Percentiles rank a stretch among this genome's conserved stretches.
Evolutionary conservation across 2,797 vertebrate genomes (phyloP).

Genomic region (Thalassophryne amazonica): DNA sequence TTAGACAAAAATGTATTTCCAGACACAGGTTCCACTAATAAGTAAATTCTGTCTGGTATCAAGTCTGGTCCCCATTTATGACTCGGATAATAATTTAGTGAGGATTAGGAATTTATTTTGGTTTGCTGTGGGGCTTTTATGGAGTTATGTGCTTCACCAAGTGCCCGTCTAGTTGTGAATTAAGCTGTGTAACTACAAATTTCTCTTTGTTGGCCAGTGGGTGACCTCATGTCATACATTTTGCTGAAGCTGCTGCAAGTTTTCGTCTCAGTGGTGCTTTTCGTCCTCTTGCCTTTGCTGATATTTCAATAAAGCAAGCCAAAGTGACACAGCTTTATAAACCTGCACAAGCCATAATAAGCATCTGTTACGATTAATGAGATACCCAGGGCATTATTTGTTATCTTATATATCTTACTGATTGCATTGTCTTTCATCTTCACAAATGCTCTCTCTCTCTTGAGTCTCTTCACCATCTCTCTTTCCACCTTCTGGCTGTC

Average conservation of each 20-base stretch:
- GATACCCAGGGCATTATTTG: conserved; percentile 83
- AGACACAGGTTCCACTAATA: too few species aligned
- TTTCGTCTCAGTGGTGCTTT: conserved; percentile 56
- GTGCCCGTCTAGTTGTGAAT: background rate
- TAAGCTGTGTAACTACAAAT: conserved; percentile 21
- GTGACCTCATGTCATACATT: conserved; percentile 53
- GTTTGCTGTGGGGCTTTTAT: too few species aligned
- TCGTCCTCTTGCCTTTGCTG: conserved; percentile 65
- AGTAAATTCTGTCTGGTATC: too few species aligned
- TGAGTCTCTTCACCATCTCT: conserved; percentile 35
- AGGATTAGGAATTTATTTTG: too few species aligned
- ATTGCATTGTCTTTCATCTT: conserved; percentile 81
- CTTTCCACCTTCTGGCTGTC: conserved; percentile 59
- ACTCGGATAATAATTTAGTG: too few species aligned
- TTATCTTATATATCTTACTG: conserved; percentile 85
- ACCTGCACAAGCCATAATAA: conserved; percentile 79
- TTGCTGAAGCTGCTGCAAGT: conserved; percentile 56
- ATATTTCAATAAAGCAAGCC: conserved; percentile 74
- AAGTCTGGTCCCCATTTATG: too few species aligned
- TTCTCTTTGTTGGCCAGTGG: conserved; percentile 13
- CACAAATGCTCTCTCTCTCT: conserved; percentile 35
- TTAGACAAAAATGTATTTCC: too few species aligned
- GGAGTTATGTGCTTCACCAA: too few species aligned
- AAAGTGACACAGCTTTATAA: conserved; percentile 79
- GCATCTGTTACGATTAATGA: conserved; percentile 79